These are phyloP conservation scores for Rhinoraja longicauda DNA, from an alignment of 2,797 vertebrate species.

Conservation along the genomic window DNA sequence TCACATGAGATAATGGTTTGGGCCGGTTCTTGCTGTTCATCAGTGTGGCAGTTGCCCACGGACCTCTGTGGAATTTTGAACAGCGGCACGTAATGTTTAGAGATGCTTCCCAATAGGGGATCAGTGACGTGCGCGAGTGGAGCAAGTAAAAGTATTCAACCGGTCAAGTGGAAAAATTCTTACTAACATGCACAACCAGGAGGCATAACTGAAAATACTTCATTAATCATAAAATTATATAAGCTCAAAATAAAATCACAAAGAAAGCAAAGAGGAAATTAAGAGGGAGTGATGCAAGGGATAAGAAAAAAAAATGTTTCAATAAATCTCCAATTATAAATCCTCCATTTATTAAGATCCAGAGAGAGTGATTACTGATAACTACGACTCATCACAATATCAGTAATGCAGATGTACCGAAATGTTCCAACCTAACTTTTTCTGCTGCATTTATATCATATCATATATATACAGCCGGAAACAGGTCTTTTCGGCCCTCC, in stretches of 20 bases:
- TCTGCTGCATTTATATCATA: background rate
- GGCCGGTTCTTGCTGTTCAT: background rate
- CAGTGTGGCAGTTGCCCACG: background rate
- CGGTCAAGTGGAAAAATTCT: too few species aligned
- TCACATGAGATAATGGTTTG: background rate
- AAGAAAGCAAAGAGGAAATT: too few species aligned
- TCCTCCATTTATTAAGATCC: too few species aligned
- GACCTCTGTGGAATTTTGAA: background rate
- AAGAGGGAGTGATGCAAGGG: too few species aligned
- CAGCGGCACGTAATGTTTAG: background rate
- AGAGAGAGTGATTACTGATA: background rate
- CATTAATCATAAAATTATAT: too few species aligned
- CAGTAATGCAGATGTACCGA: background rate
- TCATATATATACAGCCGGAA: too few species aligned
- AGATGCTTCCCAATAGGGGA: background rate
- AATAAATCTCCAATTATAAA: too few species aligned
- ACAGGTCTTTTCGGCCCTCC: too few species aligned
- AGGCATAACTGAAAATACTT: too few species aligned
- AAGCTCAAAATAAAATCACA: too few species aligned
- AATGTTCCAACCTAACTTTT: background rate
- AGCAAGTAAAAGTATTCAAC: background rate
- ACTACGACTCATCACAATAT: background rate
- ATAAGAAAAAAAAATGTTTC: too few species aligned
- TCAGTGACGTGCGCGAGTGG: background rate
- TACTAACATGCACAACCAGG: too few species aligned